Conservation (phyloP, 2,888 invertebrate genomes). For the Pachliopta kotzebuea region DNA sequence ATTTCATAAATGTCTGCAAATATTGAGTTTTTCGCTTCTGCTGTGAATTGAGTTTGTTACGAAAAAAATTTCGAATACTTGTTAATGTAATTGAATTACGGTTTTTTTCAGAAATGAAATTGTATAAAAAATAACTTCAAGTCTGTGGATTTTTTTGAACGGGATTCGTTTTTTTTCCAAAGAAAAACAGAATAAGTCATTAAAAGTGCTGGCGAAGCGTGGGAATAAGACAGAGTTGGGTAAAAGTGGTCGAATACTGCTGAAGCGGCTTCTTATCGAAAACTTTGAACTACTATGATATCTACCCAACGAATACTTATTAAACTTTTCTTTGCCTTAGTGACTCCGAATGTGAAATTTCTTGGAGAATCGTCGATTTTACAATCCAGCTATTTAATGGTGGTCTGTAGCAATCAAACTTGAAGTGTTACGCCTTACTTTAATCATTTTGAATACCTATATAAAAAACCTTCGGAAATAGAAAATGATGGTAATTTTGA, state of each 20-base stretch:
- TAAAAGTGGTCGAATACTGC: slow-evolving; percentile 65
- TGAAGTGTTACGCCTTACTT: not conserved
- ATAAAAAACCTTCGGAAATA: too few species aligned
- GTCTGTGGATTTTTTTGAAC: slow-evolving; percentile 45
- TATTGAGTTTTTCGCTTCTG: slow-evolving; percentile 26
- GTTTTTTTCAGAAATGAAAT: not conserved
- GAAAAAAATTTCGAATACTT: slow-evolving; percentile 1
- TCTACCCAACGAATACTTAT: slow-evolving; percentile 59
- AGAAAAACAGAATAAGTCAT: slow-evolving; percentile 70
- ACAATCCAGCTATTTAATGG: slow-evolving; percentile 35
- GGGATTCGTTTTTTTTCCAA: slow-evolving; percentile 50
- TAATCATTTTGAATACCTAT: not conserved
- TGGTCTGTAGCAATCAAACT: slow-evolving; percentile 20
- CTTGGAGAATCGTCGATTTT: slow-evolving; percentile 48
- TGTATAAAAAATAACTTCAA: slow-evolving; percentile 3
- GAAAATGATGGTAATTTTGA: too few species aligned
- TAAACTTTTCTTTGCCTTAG: slow-evolving; percentile 65
- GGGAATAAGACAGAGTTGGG: slow-evolving; percentile 58
- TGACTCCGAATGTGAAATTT: slow-evolving; percentile 56
- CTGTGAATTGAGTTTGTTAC: slow-evolving; percentile 20
- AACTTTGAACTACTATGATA: slow-evolving; percentile 67
- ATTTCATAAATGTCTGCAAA: slow-evolving; percentile 30
- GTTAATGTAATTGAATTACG: slow-evolving; percentile 1
- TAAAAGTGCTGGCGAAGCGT: slow-evolving; percentile 72
- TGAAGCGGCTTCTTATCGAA: slow-evolving; percentile 58